phyloP scores from a whole-genome alignment of 2,888 invertebrate species.

The Nymphalis polychloros region DNA sequence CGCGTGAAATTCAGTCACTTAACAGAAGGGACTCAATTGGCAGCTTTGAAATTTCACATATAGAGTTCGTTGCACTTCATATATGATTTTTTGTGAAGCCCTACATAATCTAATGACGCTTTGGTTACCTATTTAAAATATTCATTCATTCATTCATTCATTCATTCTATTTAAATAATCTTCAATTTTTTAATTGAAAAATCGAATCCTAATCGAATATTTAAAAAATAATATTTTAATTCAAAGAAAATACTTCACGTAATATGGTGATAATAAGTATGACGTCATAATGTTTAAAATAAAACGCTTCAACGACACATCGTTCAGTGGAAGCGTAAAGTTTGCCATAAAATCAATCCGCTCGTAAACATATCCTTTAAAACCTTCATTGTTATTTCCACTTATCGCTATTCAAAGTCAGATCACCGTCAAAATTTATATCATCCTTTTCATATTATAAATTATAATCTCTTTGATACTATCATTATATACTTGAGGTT shows the following conservation, averaged over 20 bases:
- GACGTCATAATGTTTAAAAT: background rate
- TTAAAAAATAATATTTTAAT: too few relatives aligned
- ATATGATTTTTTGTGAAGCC: too few relatives aligned
- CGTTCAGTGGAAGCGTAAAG: conserved; percentile 26
- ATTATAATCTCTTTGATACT: conserved; percentile 19
- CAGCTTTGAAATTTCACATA: background rate
- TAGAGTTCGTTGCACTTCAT: background rate
- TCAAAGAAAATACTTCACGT: background rate
- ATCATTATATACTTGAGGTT: background rate
- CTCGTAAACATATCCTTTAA: conserved; percentile 30
- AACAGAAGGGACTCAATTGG: too few relatives aligned
- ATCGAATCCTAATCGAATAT: too few relatives aligned
- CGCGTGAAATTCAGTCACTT: too few relatives aligned
- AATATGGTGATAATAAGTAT: background rate
- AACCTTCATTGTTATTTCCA: conserved; percentile 29
- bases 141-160: too few relatives aligned
- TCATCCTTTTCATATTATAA: conserved; percentile 13
- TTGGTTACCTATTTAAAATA: too few relatives aligned
- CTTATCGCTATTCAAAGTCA: conserved; percentile 21
- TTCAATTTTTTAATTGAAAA: too few relatives aligned
- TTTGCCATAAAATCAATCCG: conserved; percentile 31
- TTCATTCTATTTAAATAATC: too few relatives aligned
- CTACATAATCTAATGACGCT: too few relatives aligned
- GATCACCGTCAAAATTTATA: conserved; percentile 31
- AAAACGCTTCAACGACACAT: conserved; percentile 8